Conservation (phyloP, 1,140 invertebrate species). For the Drosophila lacertosa region DNA sequence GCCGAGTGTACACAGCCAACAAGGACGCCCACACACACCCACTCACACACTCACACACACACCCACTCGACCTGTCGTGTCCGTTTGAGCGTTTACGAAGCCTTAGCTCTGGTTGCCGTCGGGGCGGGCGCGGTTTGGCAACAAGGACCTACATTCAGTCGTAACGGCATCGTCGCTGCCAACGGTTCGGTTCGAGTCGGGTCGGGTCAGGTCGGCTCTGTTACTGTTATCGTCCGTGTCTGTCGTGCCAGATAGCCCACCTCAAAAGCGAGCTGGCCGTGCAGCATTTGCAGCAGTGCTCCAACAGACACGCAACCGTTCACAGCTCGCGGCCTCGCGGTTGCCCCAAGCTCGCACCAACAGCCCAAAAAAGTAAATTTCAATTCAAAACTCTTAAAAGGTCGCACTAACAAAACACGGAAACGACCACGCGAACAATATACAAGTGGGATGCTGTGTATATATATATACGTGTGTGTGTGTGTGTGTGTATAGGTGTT, state of each 20-base stretch:
- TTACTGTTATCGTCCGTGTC: conserved; percentile 41
- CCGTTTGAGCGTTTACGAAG: conserved; percentile 38
- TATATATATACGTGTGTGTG: conserved; percentile 16
- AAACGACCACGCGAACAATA: conserved; percentile 72
- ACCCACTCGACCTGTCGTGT: background rate
- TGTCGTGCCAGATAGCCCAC: conserved; percentile 48
- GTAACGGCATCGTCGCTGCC: conserved; percentile 44
- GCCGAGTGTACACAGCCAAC: conserved; percentile 47
- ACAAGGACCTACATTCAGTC: conserved; percentile 77
- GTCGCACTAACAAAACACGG: conserved; percentile 52
- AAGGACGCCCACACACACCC: conserved; percentile 57
- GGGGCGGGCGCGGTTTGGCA: conserved; percentile 70
- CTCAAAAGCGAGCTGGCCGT: conserved; percentile 64
- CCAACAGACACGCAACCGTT: conserved; percentile 73
- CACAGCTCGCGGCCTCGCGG: conserved; percentile 55
- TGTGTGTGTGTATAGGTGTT: conserved; percentile 27
- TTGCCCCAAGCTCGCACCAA: background rate
- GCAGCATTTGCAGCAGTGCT: conserved; percentile 67
- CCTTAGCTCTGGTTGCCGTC: conserved; percentile 27
- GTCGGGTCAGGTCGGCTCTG: conserved; percentile 3
- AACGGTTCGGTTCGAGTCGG: conserved; percentile 8
- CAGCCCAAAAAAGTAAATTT: background rate
- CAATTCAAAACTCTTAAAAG: background rate
- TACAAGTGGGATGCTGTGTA: conserved; percentile 10
- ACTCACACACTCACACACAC: conserved; percentile 9